Evolutionary conservation across 2,888 invertebrate genomes (phyloP), one percentile per base, ranked within the genome.

Genomic region (Anticlea derivata): DNA sequence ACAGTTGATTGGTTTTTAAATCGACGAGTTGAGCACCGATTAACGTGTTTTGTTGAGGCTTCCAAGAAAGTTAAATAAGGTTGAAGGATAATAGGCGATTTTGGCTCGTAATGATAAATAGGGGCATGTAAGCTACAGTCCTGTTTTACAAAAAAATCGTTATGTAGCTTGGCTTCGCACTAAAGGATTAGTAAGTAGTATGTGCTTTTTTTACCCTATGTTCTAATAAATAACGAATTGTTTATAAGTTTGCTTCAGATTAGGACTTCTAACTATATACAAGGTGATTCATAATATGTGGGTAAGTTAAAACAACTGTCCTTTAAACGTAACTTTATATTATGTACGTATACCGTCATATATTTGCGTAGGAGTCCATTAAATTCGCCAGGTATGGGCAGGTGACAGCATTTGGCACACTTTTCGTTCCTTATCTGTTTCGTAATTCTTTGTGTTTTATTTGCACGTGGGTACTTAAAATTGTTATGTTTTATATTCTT

Each of bases 11-110:
- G 47, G 24, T 48, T 58, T 61, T 62, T 37, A 57, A 47, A 48
- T 57, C 50, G 47, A 38, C 43, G 50, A 40, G 55, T 34, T 26
- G 40, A 50, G 31, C 48, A 53, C 53, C 47, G 53, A 56, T 60
- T 58, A 60, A 55, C 33, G 51, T 44, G 12, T 68, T 73, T 72
- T 70, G 73, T 63, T 64, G 66, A 71, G 68, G 73, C 71, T 74
- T 69, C 63, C 63, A 71, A 65, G 60, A 57, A 50, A 35, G 30
- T 10, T 38, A 23, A 48, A 45, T 29, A 31, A 7, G 29, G 17
- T 39, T 8, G 3, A 20, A 23, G 27, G 13, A 47, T 17, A 24
- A 12, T 12, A 39, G 10, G 1, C 6, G n/a, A 29, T 39, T 13
- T 2, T 7, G 8, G 17, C 22, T 34, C 11, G 10, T 23, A 23